Evolutionary conservation across 2,113 vertebrate species (phyloP).

Genomic region (Suricata suricatta): DNA sequence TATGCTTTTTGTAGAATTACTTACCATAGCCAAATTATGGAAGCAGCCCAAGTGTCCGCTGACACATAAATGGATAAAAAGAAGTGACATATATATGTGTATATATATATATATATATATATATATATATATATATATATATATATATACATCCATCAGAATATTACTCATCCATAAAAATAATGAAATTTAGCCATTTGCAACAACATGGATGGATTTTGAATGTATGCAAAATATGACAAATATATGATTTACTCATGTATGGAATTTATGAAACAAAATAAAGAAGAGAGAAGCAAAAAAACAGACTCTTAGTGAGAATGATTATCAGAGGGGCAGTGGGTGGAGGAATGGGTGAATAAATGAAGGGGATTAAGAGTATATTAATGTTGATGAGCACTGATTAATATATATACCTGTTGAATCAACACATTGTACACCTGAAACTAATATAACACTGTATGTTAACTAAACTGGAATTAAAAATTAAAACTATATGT

Average conservation of each 20-base stretch:
- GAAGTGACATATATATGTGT: too few relatives aligned
- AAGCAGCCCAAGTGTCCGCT: neutral
- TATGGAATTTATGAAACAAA: neutral
- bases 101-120: too few relatives aligned
- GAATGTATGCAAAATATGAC: neutral
- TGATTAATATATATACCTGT: neutral
- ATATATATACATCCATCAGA: too few relatives aligned
- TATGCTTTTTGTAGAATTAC: neutral
- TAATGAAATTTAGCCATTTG: neutral
- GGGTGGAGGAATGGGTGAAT: neutral
- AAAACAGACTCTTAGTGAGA: neutral
- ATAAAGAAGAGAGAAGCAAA: neutral
- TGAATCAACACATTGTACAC: neutral
- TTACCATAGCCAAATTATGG: neutral
- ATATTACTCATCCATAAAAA: neutral
- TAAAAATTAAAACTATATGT: neutral
- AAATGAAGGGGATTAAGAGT: neutral
- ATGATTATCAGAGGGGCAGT: neutral
- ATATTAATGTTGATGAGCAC: neutral
- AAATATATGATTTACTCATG: neutral
- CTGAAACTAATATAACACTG: neutral
- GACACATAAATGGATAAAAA: neutral
- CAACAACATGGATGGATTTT: neutral
- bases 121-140: too few relatives aligned
- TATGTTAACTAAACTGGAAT: neutral